Evolutionary conservation across 2,888 invertebrate species (phyloP).

Genomic region (Hofmannophila pseudospretella): DNA sequence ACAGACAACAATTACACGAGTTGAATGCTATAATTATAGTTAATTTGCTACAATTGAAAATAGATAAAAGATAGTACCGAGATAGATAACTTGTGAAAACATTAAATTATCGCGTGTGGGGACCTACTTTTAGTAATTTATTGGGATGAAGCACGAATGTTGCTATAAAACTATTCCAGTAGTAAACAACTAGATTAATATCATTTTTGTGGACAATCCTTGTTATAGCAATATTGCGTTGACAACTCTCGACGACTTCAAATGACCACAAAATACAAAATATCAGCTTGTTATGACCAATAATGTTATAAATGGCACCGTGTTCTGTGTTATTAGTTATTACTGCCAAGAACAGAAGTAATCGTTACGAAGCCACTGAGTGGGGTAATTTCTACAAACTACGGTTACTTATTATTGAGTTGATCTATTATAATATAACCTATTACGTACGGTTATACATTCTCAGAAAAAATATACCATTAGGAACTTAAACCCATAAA

Average conservation of each 20-base stretch:
- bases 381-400: neutral
- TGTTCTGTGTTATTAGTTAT: constrained; percentile 1
- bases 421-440: neutral
- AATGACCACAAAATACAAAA: constrained; percentile 54
- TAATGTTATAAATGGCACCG: constrained; percentile 23
- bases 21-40: constrained; percentile 2
- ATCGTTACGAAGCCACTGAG: neutral
- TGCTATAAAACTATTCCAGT: neutral
- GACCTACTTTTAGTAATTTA: constrained; percentile 9
- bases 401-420: neutral
- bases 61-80: neutral
- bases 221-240: constrained; percentile 26
- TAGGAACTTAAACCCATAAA: too few species aligned
- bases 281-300: constrained; percentile 41
- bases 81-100: constrained; percentile 9
- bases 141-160: constrained; percentile 4
- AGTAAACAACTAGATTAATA: too few species aligned
- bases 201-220: neutral
- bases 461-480: too few species aligned
- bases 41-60: constrained; percentile 5
- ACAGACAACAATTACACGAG: constrained; percentile 1
- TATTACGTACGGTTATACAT: too few species aligned
- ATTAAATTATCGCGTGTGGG: constrained; percentile 8
- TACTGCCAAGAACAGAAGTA: too few species aligned
- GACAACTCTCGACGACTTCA: constrained; percentile 27